A percentile compares a stretch with the other conserved stretches of the same genome.
These are phyloP conservation scores for Ciconia maguari DNA, from an alignment of 2,113 vertebrate genomes.

Conservation along the genomic window DNA sequence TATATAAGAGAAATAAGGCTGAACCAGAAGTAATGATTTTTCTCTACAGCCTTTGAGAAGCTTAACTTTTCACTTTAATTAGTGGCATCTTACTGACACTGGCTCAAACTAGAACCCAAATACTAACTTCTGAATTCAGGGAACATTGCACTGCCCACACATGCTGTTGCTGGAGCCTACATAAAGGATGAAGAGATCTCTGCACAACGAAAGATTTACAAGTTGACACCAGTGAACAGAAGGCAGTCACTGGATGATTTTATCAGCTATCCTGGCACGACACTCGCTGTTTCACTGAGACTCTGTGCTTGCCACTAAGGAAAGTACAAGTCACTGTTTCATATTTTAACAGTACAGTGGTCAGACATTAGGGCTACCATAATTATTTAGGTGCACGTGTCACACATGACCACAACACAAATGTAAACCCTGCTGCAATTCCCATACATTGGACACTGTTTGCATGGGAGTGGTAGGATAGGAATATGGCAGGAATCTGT, in stretches of 20 bases:
- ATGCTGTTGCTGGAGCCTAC: neutral
- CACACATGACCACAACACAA: neutral
- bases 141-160: neutral
- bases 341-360: neutral
- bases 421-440: neutral
- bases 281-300: neutral
- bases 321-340: neutral
- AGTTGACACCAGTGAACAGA: neutral
- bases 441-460: neutral
- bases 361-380: neutral
- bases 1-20: neutral
- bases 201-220: neutral
- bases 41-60: neutral
- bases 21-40: neutral
- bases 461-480: neutral
- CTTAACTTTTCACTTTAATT: neutral
- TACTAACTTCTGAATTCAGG: neutral
- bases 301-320: neutral
- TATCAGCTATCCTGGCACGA: neutral
- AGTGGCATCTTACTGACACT: neutral
- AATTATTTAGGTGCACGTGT: neutral
- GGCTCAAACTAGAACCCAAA: neutral
- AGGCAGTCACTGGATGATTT: neutral
- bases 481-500: neutral
- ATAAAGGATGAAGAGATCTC: neutral